Base-by-base conservation (phyloP, 2,113 vertebrate genomes). In the Rhynchopsitta pachyrhyncha region DNA sequence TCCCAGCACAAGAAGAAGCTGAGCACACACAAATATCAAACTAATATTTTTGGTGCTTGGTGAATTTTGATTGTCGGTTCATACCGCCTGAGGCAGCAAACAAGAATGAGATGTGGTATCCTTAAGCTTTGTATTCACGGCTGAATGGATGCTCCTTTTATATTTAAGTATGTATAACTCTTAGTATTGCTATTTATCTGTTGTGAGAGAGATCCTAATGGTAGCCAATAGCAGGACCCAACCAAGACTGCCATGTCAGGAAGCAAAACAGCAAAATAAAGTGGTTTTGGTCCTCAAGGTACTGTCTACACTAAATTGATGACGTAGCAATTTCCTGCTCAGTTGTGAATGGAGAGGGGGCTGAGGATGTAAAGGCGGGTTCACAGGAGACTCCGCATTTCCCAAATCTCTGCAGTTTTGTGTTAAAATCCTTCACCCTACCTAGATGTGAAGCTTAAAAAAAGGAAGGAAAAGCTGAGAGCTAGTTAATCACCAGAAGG, bases 11-110 rank as follows among this genome's bases (percentile, higher is more conserved):
- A 82, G 94, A 81, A 94, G 85, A 35, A 92, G 95, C 96, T 93
- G 91, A 96, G 94, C 77, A 66, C 81, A 89, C 88, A 92, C 97
- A 96, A 95, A 95, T 96, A 97, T 95, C 93, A 90, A 95, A 84
- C 92, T 95, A 92, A 96, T 91, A 94, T 86, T 96, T 97, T 80
- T 81, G 90, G 82, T 1, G 2, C 91, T 92, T 4, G 7, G 93
- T 85, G 91, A 69, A 73, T 97, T 95, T 91, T 96, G 93, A 93
- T 95, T 39, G 6, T 77, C 22, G 23, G 86, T 46, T 90, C 23
- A 0, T 1, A 4, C 66, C 4, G 91, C 92, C 91, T 3, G 25
- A 94, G 96, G 95, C 87, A 42, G 80, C 60, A 37, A 73, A 25
- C 57, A 25, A 66, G 92, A 97, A 78, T 89, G 90, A 91, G 86